Conservation (phyloP, 2,113 vertebrate species). For the Phoenicopterus ruber region DNA sequence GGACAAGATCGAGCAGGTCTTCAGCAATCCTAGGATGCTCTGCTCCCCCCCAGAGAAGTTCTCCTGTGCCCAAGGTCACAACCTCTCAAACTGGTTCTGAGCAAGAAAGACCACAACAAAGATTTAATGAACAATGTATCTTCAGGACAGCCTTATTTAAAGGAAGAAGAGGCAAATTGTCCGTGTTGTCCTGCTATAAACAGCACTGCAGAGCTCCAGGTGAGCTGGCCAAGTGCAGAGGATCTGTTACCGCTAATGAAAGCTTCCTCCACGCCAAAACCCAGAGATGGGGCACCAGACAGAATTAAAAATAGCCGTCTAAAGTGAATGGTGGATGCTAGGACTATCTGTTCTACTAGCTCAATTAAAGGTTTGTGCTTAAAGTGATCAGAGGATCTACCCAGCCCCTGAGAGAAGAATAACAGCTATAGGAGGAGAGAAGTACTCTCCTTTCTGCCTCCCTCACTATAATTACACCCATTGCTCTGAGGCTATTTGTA, state of each 20-base stretch:
- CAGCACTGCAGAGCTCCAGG: conserved; percentile 34
- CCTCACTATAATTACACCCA: conserved; percentile 55
- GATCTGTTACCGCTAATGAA: conserved; percentile 34
- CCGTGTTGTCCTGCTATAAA: not conserved
- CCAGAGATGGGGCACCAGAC: conserved; percentile 28
- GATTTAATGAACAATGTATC: not conserved
- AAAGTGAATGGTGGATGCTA: not conserved
- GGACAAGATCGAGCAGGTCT: not conserved
- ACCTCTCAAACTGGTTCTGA: not conserved
- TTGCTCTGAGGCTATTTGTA: conserved; percentile 62
- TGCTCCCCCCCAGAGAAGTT: not conserved
- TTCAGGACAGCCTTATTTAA: not conserved
- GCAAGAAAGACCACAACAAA: not conserved
- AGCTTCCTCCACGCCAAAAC: conserved; percentile 12
- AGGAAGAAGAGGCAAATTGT: not conserved
- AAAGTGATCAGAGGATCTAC: not conserved
- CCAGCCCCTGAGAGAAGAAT: not conserved
- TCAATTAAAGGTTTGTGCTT: conserved; percentile 11
- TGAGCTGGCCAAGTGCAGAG: not conserved
- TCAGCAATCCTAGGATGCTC: not conserved
- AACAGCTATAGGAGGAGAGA: not conserved
- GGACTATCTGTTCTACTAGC: not conserved
- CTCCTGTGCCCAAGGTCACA: not conserved
- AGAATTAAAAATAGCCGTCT: conserved; percentile 30
- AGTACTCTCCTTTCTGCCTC: not conserved